These are phyloP conservation scores for Zaprionus lachaisei DNA, from an alignment of 1,140 invertebrate species.

Conservation along the genomic window DNA sequence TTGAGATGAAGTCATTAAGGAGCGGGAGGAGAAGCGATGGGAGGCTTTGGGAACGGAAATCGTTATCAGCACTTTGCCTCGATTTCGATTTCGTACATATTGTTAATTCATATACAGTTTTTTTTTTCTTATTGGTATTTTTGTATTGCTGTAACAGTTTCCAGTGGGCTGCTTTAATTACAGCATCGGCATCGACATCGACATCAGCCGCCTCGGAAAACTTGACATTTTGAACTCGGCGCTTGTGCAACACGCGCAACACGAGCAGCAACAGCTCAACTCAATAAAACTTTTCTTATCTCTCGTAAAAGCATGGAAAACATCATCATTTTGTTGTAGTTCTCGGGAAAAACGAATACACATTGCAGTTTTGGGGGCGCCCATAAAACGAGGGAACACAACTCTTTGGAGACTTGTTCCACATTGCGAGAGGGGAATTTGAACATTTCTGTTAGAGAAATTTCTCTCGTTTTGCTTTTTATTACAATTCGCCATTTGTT, in stretches of 20 bases:
- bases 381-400: conserved; percentile 37
- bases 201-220: conserved; percentile 31
- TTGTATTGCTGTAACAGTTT: conserved; percentile 62
- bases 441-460: conserved; percentile 40
- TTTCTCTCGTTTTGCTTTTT: conserved; percentile 45
- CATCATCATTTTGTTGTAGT: conserved; percentile 67
- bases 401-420: conserved; percentile 65
- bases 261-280: conserved; percentile 10
- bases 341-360: conserved; percentile 40
- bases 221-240: conserved; percentile 74
- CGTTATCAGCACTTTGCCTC: conserved; percentile 79
- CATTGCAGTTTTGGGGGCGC: conserved; percentile 36
- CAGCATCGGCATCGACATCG: conserved; percentile 21
- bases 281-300: conserved; percentile 74
- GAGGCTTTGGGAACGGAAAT: conserved; percentile 58
- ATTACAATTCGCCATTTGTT: conserved; percentile 74
- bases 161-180: conserved; percentile 50
- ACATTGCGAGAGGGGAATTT: conserved; percentile 40
- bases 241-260: conserved; percentile 45
- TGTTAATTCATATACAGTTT: conserved; percentile 30
- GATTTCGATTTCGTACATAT: conserved; percentile 64
- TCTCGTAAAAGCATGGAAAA: conserved; percentile 65
- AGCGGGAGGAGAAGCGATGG: background rate
- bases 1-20: conserved; percentile 73
- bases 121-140: conserved; percentile 29